Percentiles rank a stretch among this genome's conserved stretches.
Conservation (phyloP, 2,113 vertebrate genomes). For the Cyphomyrus discorhynchus region DNA sequence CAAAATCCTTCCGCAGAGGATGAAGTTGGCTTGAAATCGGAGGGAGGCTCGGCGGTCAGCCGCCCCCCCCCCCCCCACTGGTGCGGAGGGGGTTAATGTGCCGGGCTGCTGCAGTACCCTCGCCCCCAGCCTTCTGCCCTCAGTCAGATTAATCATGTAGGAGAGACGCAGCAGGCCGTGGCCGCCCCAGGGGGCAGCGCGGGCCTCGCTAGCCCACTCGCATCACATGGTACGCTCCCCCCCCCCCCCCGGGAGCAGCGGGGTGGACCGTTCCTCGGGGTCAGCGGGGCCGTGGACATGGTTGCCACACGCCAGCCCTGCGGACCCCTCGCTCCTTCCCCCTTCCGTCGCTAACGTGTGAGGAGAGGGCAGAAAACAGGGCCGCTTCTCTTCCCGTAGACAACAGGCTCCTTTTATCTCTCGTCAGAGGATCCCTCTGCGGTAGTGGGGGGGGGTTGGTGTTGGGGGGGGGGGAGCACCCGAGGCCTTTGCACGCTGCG, state of each 20-base stretch:
- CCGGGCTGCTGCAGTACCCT: slow-evolving; percentile 76
- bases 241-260: slow-evolving; percentile 9
- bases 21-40: background rate
- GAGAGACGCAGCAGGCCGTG: slow-evolving; percentile 88
- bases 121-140: slow-evolving; percentile 72
- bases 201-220: slow-evolving; percentile 47
- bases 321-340: slow-evolving; percentile 16
- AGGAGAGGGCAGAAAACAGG: slow-evolving; percentile 42
- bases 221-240: slow-evolving; percentile 74
- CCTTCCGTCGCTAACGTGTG: slow-evolving; percentile 36
- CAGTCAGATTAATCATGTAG: slow-evolving; percentile 97
- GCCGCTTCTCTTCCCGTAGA: slow-evolving; percentile 53
- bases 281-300: slow-evolving; percentile 18
- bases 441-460: slow-evolving; percentile 7
- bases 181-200: slow-evolving; percentile 80
- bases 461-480: slow-evolving; percentile 38
- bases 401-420: slow-evolving; percentile 61
- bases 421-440: slow-evolving; percentile 53
- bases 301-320: slow-evolving; percentile 32
- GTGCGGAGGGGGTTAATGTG: slow-evolving; percentile 65
- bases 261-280: slow-evolving; percentile 13
- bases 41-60: background rate
- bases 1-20: background rate
- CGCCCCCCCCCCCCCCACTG: background rate
- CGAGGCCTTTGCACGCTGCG: slow-evolving; percentile 60